These are phyloP conservation scores for Coelopa frigida DNA, from an alignment of 1,140 invertebrate species.

Conservation along the genomic window DNA sequence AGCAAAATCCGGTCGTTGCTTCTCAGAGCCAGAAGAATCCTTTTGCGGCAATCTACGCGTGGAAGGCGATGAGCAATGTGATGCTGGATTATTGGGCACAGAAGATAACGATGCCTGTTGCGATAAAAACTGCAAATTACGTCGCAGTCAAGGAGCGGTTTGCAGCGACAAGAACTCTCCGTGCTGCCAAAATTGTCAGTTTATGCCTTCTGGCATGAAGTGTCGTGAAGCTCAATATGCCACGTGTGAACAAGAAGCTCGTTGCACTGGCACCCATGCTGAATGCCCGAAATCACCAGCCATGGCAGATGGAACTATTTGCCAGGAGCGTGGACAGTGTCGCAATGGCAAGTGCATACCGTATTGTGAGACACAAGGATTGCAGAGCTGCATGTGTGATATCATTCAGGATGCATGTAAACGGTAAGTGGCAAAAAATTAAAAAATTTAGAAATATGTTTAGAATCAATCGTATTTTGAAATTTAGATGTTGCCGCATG, in stretches of 20 bases:
- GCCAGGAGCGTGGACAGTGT: constrained; percentile 83
- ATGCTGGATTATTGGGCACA: constrained; percentile 83
- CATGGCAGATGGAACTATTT: constrained; percentile 77
- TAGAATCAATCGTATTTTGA: neutral
- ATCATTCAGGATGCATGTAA: constrained; percentile 60
- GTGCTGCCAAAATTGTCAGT: constrained; percentile 85
- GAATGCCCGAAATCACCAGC: constrained; percentile 66
- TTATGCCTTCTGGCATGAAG: constrained; percentile 68
- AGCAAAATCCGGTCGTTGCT: constrained; percentile 85
- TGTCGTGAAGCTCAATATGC: constrained; percentile 82
- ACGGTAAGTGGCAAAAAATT: constrained; percentile 13
- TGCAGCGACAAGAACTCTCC: constrained; percentile 93
- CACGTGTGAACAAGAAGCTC: constrained; percentile 82
- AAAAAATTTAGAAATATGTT: neutral
- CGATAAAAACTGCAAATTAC: constrained; percentile 84
- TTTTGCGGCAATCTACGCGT: constrained; percentile 91
- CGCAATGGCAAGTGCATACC: constrained; percentile 78
- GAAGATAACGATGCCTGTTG: constrained; percentile 89
- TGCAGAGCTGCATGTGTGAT: constrained; percentile 93
- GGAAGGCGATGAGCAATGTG: constrained; percentile 91
- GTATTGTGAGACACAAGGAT: constrained; percentile 85
- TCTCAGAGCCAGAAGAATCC: constrained; percentile 88
- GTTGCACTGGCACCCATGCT: constrained; percentile 60
- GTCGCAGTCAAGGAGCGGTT: constrained; percentile 68
- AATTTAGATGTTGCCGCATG: constrained; percentile 72